A percentile compares a stretch with the other conserved stretches of the same genome.
phyloP scores from a whole-genome alignment of 92 coral and sea anemone genomes.

The Zoanthus gigantus region DNA sequence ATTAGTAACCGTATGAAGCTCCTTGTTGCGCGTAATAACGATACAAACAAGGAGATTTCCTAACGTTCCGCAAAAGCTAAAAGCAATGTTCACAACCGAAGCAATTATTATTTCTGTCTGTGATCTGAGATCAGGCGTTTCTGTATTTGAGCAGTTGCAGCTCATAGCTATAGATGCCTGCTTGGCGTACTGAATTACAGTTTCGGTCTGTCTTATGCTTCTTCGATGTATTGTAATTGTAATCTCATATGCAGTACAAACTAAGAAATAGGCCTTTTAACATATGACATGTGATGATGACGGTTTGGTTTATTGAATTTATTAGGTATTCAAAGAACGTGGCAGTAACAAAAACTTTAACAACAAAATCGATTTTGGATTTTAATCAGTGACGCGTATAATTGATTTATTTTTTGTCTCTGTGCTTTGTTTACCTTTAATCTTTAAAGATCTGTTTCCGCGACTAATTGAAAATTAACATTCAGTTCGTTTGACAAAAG shows the following conservation, averaged over 20 bases:
- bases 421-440: neutral
- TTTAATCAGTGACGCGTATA: neutral
- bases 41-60: constrained; percentile 84
- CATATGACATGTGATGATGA: neutral
- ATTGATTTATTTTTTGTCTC: neutral
- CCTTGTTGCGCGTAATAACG: constrained; percentile 67
- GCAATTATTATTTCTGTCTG: constrained; percentile 62
- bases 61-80: constrained; percentile 78
- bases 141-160: constrained; percentile 16
- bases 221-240: neutral
- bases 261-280: neutral
- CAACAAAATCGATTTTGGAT: neutral
- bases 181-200: too few relatives aligned
- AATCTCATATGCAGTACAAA: neutral
- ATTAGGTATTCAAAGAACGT: neutral
- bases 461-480: neutral
- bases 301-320: neutral
- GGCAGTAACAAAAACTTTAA: neutral
- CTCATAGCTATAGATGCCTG: neutral
- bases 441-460: neutral
- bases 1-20: constrained; percentile 81
- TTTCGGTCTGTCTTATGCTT: too few relatives aligned
- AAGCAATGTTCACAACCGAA: constrained; percentile 77
- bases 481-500: neutral
- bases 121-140: constrained; percentile 41